Evolutionary conservation across 2,888 invertebrate genomes (phyloP).

Genomic region (Mimachlamys varia): DNA sequence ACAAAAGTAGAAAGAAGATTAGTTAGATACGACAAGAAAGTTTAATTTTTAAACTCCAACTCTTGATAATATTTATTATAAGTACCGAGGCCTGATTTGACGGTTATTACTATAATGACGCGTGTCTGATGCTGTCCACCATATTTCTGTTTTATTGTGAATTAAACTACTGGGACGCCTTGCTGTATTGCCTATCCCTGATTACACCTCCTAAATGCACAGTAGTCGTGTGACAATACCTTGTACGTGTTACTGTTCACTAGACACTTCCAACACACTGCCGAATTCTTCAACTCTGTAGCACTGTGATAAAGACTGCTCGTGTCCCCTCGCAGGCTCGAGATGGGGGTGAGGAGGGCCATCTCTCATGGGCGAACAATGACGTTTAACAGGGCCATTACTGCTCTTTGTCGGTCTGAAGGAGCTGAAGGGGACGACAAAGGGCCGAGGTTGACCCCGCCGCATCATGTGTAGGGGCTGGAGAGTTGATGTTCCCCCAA

Average conservation of each 20-base stretch:
- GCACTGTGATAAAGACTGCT: background rate
- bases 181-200: background rate
- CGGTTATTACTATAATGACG: background rate
- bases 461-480: conserved; percentile 6
- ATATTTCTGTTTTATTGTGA: conserved; percentile 27
- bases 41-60: background rate
- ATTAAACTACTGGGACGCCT: background rate
- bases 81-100: background rate
- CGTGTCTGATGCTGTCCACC: background rate
- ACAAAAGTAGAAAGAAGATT: too few relatives aligned
- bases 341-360: conserved; percentile 15
- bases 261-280: background rate
- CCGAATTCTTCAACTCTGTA: background rate
- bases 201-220: background rate
- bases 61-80: background rate
- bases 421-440: conserved; percentile 15
- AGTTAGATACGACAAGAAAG: background rate
- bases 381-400: background rate
- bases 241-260: background rate
- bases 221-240: background rate
- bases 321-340: background rate
- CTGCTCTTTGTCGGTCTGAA: conserved; percentile 1
- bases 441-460: conserved; percentile 28
- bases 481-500: conserved; percentile 18
- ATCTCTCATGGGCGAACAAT: background rate